Evolutionary conservation across 2,113 vertebrate genomes (phyloP), one percentile per base, ranked within the genome.

Genomic region (Semnornis frantzii): DNA sequence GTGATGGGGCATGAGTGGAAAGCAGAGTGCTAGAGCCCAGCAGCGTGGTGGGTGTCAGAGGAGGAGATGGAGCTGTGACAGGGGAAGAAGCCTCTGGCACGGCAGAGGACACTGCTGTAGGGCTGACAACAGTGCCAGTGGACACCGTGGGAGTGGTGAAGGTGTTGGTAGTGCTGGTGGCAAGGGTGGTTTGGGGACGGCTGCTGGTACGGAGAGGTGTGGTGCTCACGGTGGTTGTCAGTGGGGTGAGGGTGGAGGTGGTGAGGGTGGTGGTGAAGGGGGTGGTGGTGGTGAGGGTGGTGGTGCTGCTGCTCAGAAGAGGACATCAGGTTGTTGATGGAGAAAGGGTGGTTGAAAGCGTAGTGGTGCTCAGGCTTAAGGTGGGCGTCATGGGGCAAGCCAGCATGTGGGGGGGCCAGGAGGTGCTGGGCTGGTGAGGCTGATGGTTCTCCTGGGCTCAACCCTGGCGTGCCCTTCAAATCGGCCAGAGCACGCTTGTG

Each of bases 291-390:
- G 92, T 98, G 97, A 59, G 97, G 97, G 82, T 97, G 98, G 94
- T 99, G 99, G 91, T 99, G 99, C 95, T 99, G 99, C 96, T 99
- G 99, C 97, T 99, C 99, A 3, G 98, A 98, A 27, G 99, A 99
- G 23, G 99, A 99, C 99, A 99, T 99, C 95, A 99, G 98, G 97
- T 99, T 99, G 85, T 99, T 99, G 97, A 99, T 99, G 96, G 99
- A 99, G 98, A 99, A 99, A 3, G 99, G 99, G 96, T 99, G 99
- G 97, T 99, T 99, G 98, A 99, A 99, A 88, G 99, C 98, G 94
- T 99, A 99, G 98, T 99, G 99, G 97, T 99, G 99, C 95, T 99
- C 99, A 1, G 99, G 98, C 97, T 99, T 99, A 58, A 99, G 98
- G 97, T 99, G 99, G 70, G 98, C 98, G 7, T 99, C 99, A 3